phyloP scores from a whole-genome alignment of 2,797 vertebrate genomes.

The Coreius guichenoti region DNA sequence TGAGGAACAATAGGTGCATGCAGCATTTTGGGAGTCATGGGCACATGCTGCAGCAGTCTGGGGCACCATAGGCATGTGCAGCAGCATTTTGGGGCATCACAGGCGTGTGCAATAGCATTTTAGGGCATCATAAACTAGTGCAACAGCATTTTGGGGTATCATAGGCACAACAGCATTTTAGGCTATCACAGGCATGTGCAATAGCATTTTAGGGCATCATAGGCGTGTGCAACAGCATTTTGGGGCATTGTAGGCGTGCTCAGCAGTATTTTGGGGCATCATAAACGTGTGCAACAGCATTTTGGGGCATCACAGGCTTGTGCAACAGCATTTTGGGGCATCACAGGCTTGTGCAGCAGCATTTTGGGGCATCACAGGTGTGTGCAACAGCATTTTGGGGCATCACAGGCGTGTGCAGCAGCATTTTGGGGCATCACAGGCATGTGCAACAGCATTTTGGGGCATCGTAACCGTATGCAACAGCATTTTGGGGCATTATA shows the following conservation, averaged over 20 bases:
- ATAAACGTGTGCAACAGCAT: too few relatives aligned
- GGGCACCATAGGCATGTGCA: not conserved
- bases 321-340: too few relatives aligned
- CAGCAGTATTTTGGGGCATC: too few relatives aligned
- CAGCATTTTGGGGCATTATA: not conserved
- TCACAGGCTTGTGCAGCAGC: not conserved
- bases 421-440: too few relatives aligned
- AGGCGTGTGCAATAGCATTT: accelerated
- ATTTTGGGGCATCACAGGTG: not conserved
- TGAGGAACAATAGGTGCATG: not conserved
- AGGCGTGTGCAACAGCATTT: too few relatives aligned
- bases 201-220: too few relatives aligned
- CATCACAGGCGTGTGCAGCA: accelerated
- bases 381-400: too few relatives aligned
- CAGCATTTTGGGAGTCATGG: not conserved
- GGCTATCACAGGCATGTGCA: too few relatives aligned
- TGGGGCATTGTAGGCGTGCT: too few relatives aligned
- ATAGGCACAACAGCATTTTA: not conserved
- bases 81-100: not conserved
- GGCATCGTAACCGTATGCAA: accelerated
- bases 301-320: too few relatives aligned
- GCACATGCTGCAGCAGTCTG: not conserved
- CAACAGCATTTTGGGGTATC: too few relatives aligned
- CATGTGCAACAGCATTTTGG: accelerated
- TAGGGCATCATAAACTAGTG: too few relatives aligned